Percentiles rank a stretch among this genome's conserved stretches.
Evolutionary conservation across 1,140 invertebrate species (phyloP).

Genomic region (Drosophila pseudoananassae): DNA sequence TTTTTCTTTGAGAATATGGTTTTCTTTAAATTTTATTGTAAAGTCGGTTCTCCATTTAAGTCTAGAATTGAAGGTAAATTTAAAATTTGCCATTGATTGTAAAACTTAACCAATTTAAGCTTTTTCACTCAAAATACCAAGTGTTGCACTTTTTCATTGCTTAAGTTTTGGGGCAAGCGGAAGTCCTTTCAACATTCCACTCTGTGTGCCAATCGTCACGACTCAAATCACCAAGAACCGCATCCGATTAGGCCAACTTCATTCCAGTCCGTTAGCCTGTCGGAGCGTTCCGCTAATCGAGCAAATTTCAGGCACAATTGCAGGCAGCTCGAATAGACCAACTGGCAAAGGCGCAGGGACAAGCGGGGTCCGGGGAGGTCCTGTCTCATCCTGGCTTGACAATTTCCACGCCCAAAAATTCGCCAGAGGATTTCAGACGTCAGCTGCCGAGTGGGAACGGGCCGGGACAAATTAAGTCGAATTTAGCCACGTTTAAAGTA

Average conservation of each 20-base stretch:
- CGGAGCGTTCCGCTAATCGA: conserved; percentile 61
- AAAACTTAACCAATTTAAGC: conserved; percentile 24
- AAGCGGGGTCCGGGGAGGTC: conserved; percentile 3
- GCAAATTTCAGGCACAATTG: conserved; percentile 71
- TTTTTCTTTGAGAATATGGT: not conserved
- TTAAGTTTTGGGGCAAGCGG: not conserved
- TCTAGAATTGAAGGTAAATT: not conserved
- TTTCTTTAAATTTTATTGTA: not conserved
- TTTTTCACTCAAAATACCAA: conserved; percentile 4
- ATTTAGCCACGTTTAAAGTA: conserved; percentile 71
- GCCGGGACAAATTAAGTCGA: conserved; percentile 54
- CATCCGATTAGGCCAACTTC: conserved; percentile 15
- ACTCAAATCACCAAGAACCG: conserved; percentile 1
- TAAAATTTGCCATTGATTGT: not conserved
- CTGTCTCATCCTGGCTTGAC: conserved; percentile 31
- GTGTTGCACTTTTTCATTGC: not conserved
- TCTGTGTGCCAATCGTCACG: not conserved
- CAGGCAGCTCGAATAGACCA: conserved; percentile 54
- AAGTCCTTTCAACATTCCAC: not conserved
- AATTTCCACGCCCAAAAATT: conserved; percentile 36
- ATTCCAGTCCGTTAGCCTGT: conserved; percentile 33
- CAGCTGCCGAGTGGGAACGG: not conserved
- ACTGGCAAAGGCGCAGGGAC: conserved; percentile 22
- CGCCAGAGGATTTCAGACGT: not conserved
- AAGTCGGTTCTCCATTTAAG: not conserved